phyloP scores from a whole-genome alignment of 1,140 invertebrate genomes.

The Venustaconcha ellipsiformis region DNA sequence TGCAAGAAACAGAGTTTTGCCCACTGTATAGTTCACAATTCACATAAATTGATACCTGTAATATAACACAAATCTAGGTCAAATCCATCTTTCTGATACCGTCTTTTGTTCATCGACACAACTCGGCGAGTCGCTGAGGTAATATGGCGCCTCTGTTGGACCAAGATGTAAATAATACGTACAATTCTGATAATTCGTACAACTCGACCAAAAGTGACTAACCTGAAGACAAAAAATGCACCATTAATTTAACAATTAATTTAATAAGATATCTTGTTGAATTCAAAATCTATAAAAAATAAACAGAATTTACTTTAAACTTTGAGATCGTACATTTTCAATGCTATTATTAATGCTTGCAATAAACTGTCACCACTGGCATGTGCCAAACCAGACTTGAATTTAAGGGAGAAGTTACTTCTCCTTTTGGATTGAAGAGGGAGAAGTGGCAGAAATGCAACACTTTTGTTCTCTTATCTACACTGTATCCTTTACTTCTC shows the following conservation, averaged over 20 bases:
- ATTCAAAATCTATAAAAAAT: background rate
- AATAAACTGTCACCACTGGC: background rate
- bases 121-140: constrained; percentile 70
- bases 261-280: background rate
- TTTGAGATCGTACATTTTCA: background rate
- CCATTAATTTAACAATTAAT: constrained; percentile 2
- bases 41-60: constrained; percentile 60
- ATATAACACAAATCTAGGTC: constrained; percentile 76
- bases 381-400: background rate
- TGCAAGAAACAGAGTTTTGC: too few species aligned
- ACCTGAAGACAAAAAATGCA: constrained; percentile 45
- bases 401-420: too few species aligned
- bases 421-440: too few species aligned
- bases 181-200: constrained; percentile 70
- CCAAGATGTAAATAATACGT: constrained; percentile 66
- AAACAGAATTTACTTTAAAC: background rate
- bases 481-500: too few species aligned
- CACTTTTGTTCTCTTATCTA: too few species aligned
- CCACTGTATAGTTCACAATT: too few species aligned
- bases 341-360: background rate
- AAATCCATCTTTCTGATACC: constrained; percentile 74
- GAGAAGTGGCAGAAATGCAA: too few species aligned
- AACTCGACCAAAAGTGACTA: constrained; percentile 70
- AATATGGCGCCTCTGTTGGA: constrained; percentile 69
- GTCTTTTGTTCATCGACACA: constrained; percentile 74